These are phyloP conservation scores for Hermetia illucens DNA, from an alignment of 1,140 invertebrate genomes.

Conservation along the genomic window DNA sequence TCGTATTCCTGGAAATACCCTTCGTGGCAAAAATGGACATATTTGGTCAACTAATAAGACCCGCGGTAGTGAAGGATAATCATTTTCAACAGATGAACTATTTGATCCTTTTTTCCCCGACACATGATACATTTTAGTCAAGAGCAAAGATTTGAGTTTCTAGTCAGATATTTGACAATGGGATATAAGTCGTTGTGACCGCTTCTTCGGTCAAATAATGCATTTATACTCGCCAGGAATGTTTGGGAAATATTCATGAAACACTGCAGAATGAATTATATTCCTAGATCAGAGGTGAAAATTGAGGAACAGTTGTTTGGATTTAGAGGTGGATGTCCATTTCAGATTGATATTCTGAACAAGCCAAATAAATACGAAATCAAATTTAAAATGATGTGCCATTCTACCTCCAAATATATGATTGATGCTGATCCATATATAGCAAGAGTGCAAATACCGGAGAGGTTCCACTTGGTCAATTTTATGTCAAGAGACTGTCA, in stretches of 20 bases:
- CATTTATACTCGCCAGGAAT: not conserved
- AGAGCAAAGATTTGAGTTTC: slow-evolving; percentile 4
- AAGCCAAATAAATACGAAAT: too few species aligned
- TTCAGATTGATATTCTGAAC: too few species aligned
- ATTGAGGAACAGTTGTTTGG: slow-evolving; percentile 3
- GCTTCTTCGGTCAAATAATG: not conserved
- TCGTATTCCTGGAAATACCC: too few species aligned
- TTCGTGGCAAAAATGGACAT: too few species aligned
- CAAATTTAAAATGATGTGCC: too few species aligned
- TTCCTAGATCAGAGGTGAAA: not conserved
- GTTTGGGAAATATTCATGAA: slow-evolving; percentile 4
- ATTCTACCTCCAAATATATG: too few species aligned
- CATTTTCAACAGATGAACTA: slow-evolving; percentile 3
- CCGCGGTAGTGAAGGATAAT: slow-evolving; percentile 1
- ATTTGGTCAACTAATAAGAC: too few species aligned
- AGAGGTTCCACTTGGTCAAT: too few species aligned
- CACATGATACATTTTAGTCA: not conserved
- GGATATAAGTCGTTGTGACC: slow-evolving; percentile 1
- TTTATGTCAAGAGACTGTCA: too few species aligned
- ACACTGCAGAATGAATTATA: slow-evolving; percentile 1
- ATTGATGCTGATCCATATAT: too few species aligned
- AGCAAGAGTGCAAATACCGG: too few species aligned
- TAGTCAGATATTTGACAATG: slow-evolving; percentile 1
- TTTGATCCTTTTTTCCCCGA: slow-evolving; percentile 1
- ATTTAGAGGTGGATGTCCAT: slow-evolving; percentile 2